Evolutionary conservation across 53 echinoderm and acorn worm genomes (phyloP), one percentile per base, ranked within the genome.

Genomic region (Patiria pectinifera): DNA sequence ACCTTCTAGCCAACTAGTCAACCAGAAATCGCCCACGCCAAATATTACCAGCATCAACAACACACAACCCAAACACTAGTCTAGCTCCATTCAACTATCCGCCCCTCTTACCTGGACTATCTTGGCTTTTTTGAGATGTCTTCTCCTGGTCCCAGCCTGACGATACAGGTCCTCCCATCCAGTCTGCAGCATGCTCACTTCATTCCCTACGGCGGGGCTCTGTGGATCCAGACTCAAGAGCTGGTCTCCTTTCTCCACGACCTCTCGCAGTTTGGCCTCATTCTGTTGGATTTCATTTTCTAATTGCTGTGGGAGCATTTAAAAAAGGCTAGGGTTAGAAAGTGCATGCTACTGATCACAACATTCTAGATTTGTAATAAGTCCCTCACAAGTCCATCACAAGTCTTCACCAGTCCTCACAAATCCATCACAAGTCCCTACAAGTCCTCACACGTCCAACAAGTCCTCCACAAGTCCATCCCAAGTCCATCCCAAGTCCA

Each of bases 161-260:
- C 92, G 86, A 62, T 95, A 92, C 19, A 98, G 91, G 48, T 98
- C 98, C 85, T 98, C 98, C 98, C 98, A 98, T 49, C 93, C 93
- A 35, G 92, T 91, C 80, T 95, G 96, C 47, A 98, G 86, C 59
- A 86, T 83, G 75, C 84, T 85, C 53, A 98, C 92, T 78, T 98
- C 98, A n/a, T 90, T 88, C 72, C 93, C 91, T 18, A 96, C 84
- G 16, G 85, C 95, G 19, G 95, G 93, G 26, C 85, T 93, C 69
- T 94, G 95, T 1, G 98, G 96, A 78, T 98, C 95, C 48, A 93
- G 92, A 74, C 92, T 91, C 76, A 96, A 87, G 18, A 96, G 82
- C 43, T 94, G 78, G 63, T 96, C 95, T 11, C 97, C 97, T 84
- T 93, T 95, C 85, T 94, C 95, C 11, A 93, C 82, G 22, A 99